Percentiles rank a stretch among this genome's conserved stretches.
phyloP scores from a whole-genome alignment of 2,113 vertebrate species.

The human region DNA sequence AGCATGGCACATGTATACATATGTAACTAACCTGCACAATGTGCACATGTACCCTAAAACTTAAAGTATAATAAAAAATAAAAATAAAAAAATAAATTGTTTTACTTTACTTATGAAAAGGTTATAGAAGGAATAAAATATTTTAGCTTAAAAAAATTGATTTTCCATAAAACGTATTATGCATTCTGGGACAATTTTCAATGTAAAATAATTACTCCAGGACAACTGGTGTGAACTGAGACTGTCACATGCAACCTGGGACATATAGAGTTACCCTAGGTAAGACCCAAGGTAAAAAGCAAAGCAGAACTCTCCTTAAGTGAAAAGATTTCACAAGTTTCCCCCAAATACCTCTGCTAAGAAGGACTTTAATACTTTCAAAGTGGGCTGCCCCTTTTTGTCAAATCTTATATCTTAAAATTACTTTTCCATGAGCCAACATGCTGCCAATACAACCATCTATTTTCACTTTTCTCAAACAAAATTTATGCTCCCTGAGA shows the following conservation, averaged over 20 bases:
- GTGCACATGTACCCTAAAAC: too few species aligned
- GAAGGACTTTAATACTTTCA: neutral
- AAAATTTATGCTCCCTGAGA: neutral
- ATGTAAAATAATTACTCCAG: neutral
- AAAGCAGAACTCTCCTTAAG: neutral
- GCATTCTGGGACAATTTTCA: neutral
- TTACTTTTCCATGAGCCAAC: neutral
- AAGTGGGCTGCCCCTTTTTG: neutral
- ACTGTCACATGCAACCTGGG: neutral
- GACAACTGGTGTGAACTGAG: neutral
- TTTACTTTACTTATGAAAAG: too few species aligned
- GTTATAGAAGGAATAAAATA: too few species aligned
- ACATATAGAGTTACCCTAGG: neutral
- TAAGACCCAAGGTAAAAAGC: neutral
- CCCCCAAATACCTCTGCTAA: neutral
- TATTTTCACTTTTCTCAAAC: slow-evolving; percentile 25
- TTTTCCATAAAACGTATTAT: neutral
- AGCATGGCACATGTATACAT: too few species aligned
- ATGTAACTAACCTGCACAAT: too few species aligned
- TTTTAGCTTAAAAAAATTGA: neutral
- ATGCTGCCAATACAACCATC: neutral
- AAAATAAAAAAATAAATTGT: too few species aligned
- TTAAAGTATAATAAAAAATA: too few species aligned
- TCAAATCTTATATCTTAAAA: neutral
- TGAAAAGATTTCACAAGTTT: neutral